Evolutionary conservation across 2,797 vertebrate genomes (phyloP), one percentile per base, ranked within the genome.

Genomic region (Lophius americanus): DNA sequence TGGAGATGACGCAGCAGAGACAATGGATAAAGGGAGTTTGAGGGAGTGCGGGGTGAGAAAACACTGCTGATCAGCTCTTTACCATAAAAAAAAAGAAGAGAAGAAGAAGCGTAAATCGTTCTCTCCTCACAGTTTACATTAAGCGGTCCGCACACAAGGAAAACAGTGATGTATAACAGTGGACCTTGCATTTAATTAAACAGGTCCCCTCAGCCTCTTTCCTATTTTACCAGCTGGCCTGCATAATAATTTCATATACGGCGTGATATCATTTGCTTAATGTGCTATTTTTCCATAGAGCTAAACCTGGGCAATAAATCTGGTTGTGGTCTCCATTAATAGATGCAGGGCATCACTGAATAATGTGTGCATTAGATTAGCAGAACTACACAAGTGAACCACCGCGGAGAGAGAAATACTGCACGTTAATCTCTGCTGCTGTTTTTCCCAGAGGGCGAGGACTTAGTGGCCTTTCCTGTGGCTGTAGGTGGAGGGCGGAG

Each of bases 231-330:
- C 84, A 85, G 73, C 83, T 81, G 86, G 83, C 86, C 81, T 70
- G 90, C 87, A 88, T 92, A 93, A 93, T 94, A 82, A 92, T 93
- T 93, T 90, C 83, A 90, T 89, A 92, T 89, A 87, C 60, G 58
- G 63, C 38, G 53, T 80, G 86, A 94, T 94, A 93, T 94, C 91
- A 94, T 94, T 92, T 92, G 91, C 92, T 89, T 94, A 94, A 94
- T 93, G 92, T 38, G 88, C 90, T 93, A 91, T 93, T 93, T 94
- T 93, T 92, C 91, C 87, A 92, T 93, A 93, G 88, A 91, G 92
- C 92, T 94, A 94, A 94, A 94, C 81, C 88, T 73, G 78, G 79
- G 89, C 63, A 72, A 94, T 94, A 93, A 94, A 94, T 94, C 91
- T 92, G 83, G 44, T 67, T 9, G 64, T 50, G 83, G 87, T 85